These are phyloP conservation scores for Trichonephila clavipes DNA, from an alignment of 1,140 invertebrate species.

Conservation along the genomic window DNA sequence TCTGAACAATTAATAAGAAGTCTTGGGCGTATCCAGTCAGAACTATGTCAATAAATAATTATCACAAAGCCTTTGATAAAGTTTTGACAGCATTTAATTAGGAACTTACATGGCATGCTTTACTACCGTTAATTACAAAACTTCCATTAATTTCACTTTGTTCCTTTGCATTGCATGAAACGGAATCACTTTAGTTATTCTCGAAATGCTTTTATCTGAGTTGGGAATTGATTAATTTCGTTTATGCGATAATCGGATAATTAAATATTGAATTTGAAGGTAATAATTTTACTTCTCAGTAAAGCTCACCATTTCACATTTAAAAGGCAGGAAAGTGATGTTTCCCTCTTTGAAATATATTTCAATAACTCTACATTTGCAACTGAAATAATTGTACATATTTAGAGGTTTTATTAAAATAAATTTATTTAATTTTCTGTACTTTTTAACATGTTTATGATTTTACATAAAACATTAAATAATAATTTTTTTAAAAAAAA, in stretches of 20 bases:
- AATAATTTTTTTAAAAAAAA: too few relatives aligned
- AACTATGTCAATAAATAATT: constrained; percentile 69
- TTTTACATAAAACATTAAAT: too few relatives aligned
- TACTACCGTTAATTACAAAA: constrained; percentile 60
- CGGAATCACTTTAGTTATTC: constrained; percentile 51
- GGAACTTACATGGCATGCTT: constrained; percentile 63
- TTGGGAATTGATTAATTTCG: constrained; percentile 56
- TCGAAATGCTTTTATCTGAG: constrained; percentile 50
- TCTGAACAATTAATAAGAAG: constrained; percentile 51
- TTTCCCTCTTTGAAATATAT: too few relatives aligned
- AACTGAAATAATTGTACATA: too few relatives aligned
- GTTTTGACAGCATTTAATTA: constrained; percentile 72
- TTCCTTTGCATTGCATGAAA: constrained; percentile 63
- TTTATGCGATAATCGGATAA: constrained; percentile 5
- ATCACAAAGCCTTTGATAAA: constrained; percentile 50
- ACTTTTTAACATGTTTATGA: too few relatives aligned
- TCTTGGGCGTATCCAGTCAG: background rate
- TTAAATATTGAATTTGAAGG: constrained; percentile 31
- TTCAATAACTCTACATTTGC: too few relatives aligned
- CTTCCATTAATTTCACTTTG: constrained; percentile 71
- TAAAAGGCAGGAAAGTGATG: too few relatives aligned
- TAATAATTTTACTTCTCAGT: background rate
- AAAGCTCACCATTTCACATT: too few relatives aligned
- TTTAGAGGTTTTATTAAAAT: too few relatives aligned
- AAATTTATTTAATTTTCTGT: too few relatives aligned